Evolutionary conservation across 2,113 vertebrate species (phyloP), one percentile per base, ranked within the genome.

Genomic region (Oreochromis spilurus): DNA sequence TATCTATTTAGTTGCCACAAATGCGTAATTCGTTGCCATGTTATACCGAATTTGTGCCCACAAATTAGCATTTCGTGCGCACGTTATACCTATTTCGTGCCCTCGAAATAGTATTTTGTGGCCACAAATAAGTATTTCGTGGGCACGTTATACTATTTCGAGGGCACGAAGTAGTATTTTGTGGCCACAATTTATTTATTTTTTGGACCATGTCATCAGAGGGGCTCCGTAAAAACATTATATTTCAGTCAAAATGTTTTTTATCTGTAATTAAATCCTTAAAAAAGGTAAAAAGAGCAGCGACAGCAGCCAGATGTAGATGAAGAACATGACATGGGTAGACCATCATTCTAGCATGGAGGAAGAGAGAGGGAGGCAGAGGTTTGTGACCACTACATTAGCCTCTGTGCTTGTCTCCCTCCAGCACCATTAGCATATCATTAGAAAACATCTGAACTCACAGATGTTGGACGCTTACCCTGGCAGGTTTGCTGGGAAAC

Each of bases 401-500:
- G 95, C 94, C 92, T 88, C 88, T 92, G 91, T 88, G 89, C 90
- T 93, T 57, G 86, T 89, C 85, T 93, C 92, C 89, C 90, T 94
- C 91, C 93, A 94, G 92, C 85, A 45, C 88, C 87, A 96, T 96
- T 96, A 95, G 93, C 94, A 95, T 96, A 94, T 96, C 95, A 96
- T 96, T 96, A 96, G 92, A 93, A 95, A 95, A 95, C 95, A 96
- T 96, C 95, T 96, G 95, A 96, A 94, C 93, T 84, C 92, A 92
- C 96, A 96, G 96, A 96, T 96, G 95, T 95, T 95, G 93, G 93
- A 92, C 88, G 88, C 86, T 93, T 90, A 91, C 90, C 92, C 93
- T 93, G 95, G 92, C 94, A 95, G 92, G 93, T 89, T 85, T 81
- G 80, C 90, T 86, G 90, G 75, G 84, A 85, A 94, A 89, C 85